Evolutionary conservation across 2,113 vertebrate species (phyloP).

Genomic region (Triplophysa dalaica): DNA sequence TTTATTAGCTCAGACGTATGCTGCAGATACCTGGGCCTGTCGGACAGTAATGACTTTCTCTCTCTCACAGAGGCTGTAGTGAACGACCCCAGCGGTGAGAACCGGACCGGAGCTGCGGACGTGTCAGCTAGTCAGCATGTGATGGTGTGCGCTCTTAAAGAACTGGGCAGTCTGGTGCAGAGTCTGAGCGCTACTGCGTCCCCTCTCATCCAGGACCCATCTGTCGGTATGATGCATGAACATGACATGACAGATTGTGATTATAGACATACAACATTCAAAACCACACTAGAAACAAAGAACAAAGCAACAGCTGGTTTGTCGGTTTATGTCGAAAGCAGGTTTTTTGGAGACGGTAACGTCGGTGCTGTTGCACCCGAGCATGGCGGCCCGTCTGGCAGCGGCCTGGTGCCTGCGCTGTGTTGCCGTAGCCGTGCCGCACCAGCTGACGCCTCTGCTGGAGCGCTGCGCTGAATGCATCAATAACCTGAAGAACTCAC

Average conservation of each 20-base stretch:
- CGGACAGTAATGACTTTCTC: background rate
- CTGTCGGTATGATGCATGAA: slow-evolving; percentile 79
- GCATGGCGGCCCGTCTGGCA: slow-evolving; percentile 94
- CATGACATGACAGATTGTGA: too few species aligned
- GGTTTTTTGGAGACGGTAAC: slow-evolving; percentile 94
- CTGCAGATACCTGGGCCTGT: too few species aligned
- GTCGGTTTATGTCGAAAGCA: slow-evolving; percentile 49
- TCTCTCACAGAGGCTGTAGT: slow-evolving; percentile 86
- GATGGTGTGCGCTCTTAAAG: slow-evolving; percentile 97
- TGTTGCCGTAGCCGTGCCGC: slow-evolving; percentile 91
- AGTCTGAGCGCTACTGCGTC: slow-evolving; percentile 94
- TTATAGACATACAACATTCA: too few species aligned
- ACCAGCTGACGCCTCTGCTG: slow-evolving; percentile 92
- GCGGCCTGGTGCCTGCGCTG: slow-evolving; percentile 96
- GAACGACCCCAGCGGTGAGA: slow-evolving; percentile 91
- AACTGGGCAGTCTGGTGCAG: slow-evolving; percentile 94
- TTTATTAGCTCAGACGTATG: too few species aligned
- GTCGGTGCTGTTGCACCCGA: slow-evolving; percentile 95
- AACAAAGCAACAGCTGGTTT: too few species aligned
- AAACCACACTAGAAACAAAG: too few species aligned
- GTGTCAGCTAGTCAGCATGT: slow-evolving; percentile 96
- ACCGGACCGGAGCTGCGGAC: slow-evolving; percentile 89
- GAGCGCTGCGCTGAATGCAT: slow-evolving; percentile 94
- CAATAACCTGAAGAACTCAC: slow-evolving; percentile 94
- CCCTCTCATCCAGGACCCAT: slow-evolving; percentile 94